Base-by-base conservation (phyloP, 2,797 vertebrate genomes). In the Chiropotes sagulatus region DNA sequence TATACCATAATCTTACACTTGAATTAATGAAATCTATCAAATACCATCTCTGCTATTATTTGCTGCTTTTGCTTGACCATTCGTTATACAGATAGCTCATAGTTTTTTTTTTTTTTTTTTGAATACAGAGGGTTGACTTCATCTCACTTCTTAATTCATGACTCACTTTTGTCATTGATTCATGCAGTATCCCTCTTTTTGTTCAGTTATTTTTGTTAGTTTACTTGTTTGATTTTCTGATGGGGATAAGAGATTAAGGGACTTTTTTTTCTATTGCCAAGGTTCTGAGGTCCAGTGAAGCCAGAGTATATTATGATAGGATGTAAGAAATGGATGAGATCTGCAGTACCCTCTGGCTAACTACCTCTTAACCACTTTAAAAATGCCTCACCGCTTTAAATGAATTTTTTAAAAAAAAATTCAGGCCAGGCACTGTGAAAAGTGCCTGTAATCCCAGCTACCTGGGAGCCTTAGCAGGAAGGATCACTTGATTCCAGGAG, bases 181-280 rank as follows among this genome's bases (percentile, higher is more conserved):
- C 11, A 19, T 73, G 75, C 76, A 88, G 2, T 85, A 41, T 54
- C 26, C 44, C 30, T 54, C 19, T 75, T 90, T 86, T 92, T 88
- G n/a, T 92, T 91, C 8, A 70, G 64, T 87, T 75, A 19, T 70
- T 93, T 95, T 88, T 90, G 87, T 93, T 94, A 73, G 36, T 57
- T 81, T 85, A 85, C 67, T 88, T 94, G 26, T 88, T 96, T 91
- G 22, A 24, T 93, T 93, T 97, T 93, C 58, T 93, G 39, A n/a
- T 90, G 39, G 61, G 57, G 24, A 39, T 20, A 75, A 82, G 36
- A 79, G 61, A 48, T 78, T 50, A 41, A 72, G 28, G n/a, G 22
- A 54, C 54, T 95, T 96, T 58, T 3, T 96, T 73, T 94, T 82
- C 44, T 90, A 11, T 84, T 95, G n/a, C 7, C 10, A 80, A 84